These are phyloP conservation scores for Orycteropus afer DNA, from an alignment of 2,113 vertebrate genomes.

Conservation along the genomic window DNA sequence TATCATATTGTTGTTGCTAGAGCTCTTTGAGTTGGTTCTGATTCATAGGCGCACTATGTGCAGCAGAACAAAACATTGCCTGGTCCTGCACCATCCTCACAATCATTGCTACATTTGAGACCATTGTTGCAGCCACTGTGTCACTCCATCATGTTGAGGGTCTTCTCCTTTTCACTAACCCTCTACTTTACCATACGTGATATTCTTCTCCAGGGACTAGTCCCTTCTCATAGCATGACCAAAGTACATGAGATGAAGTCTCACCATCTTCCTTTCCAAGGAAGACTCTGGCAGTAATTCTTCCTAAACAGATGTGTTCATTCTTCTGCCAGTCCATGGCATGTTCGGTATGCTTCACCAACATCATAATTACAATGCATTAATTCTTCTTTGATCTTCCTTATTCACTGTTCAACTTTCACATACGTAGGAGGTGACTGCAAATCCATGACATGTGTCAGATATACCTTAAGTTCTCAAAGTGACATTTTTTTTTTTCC, in stretches of 20 bases:
- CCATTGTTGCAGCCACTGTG: neutral
- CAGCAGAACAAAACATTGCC: neutral
- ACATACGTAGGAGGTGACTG: no score
- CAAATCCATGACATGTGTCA: no score
- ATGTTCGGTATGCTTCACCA: no score
- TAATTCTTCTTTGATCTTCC: no score
- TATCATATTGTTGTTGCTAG: neutral
- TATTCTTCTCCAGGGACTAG: neutral
- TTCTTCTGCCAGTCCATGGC: no score
- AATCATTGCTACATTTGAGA: neutral
- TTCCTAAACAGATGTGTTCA: no score
- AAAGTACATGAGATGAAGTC: neutral
- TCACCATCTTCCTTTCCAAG: neutral
- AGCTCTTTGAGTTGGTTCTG: neutral
- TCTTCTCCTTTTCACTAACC: neutral
- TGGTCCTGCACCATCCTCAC: neutral
- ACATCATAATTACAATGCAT: no score
- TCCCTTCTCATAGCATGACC: neutral
- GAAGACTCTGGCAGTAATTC: no score
- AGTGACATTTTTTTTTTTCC: no score
- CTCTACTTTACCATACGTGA: neutral
- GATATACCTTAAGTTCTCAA: no score
- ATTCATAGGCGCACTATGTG: neutral
- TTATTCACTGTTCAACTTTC: no score
- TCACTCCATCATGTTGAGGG: neutral